Evolutionary conservation across 2,888 invertebrate species (phyloP).

Genomic region (Troilus luridus): DNA sequence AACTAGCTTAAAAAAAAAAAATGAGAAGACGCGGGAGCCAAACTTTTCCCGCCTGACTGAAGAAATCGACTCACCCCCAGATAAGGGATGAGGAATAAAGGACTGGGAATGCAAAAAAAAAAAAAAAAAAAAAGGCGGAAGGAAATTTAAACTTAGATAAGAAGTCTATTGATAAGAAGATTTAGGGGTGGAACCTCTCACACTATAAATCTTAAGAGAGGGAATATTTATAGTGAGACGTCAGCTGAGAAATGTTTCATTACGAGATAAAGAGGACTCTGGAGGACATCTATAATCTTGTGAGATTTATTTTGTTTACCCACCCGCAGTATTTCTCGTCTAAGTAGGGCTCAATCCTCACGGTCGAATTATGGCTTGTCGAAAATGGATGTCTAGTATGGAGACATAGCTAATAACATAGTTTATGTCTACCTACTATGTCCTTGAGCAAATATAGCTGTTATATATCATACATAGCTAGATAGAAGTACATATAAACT

Average conservation of each 20-base stretch:
- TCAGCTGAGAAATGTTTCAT: conserved; percentile 55
- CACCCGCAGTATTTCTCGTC: conserved; percentile 22
- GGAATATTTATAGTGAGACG: conserved; percentile 51
- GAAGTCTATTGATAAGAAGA: conserved; percentile 53
- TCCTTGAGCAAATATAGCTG: neutral
- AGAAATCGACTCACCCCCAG: neutral
- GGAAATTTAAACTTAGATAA: conserved; percentile 45
- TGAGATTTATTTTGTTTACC: conserved; percentile 53
- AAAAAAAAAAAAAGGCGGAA: conserved; percentile 14
- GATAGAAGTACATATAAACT: too few species aligned
- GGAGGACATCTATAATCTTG: conserved; percentile 52
- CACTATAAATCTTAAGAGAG: conserved; percentile 29
- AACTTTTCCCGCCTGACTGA: conserved; percentile 14
- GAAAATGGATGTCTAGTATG: conserved; percentile 31
- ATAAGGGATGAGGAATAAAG: neutral
- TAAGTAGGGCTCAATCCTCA: conserved; percentile 44
- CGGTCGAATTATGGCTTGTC: conserved; percentile 17
- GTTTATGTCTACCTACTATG: neutral
- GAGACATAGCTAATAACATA: conserved; percentile 9
- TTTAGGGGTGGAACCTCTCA: conserved; percentile 32
- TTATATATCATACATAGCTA: neutral
- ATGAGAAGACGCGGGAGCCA: neutral
- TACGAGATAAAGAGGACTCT: conserved; percentile 54
- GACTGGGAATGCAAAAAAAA: conserved; percentile 14
- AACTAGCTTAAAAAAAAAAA: neutral